phyloP scores from a whole-genome alignment of 1,140 invertebrate genomes.

The Procambarus clarkii region DNA sequence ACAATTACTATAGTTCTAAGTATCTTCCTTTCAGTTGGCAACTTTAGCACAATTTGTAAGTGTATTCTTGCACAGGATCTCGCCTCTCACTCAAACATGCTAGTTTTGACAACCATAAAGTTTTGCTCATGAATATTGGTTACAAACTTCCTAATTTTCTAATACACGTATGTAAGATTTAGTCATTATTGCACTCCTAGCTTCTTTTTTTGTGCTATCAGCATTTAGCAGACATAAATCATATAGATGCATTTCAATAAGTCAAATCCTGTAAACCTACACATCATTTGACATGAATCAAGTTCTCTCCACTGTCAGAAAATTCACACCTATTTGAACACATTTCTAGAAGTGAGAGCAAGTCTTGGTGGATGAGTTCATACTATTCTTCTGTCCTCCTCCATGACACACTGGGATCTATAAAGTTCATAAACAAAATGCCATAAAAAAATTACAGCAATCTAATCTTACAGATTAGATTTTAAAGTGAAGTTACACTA shows the following conservation, averaged over 20 bases:
- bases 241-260: background rate
- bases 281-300: background rate
- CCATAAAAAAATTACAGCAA: background rate
- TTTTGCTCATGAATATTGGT: background rate
- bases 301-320: background rate
- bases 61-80: background rate
- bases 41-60: too few relatives aligned
- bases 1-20: background rate
- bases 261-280: background rate
- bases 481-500: too few relatives aligned
- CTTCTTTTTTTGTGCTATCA: background rate
- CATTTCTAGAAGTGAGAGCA: background rate
- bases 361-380: background rate
- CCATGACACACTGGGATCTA: background rate
- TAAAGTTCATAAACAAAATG: background rate
- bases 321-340: background rate
- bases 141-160: background rate
- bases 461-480: background rate
- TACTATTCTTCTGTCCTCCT: background rate
- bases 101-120: background rate
- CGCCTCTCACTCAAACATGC: too few relatives aligned
- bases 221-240: background rate
- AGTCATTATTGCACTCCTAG: background rate
- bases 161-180: background rate
- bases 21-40: too few relatives aligned